These are phyloP conservation scores for Cyrtodaria siliqua DNA, from an alignment of 2,888 invertebrate species.

Conservation along the genomic window DNA sequence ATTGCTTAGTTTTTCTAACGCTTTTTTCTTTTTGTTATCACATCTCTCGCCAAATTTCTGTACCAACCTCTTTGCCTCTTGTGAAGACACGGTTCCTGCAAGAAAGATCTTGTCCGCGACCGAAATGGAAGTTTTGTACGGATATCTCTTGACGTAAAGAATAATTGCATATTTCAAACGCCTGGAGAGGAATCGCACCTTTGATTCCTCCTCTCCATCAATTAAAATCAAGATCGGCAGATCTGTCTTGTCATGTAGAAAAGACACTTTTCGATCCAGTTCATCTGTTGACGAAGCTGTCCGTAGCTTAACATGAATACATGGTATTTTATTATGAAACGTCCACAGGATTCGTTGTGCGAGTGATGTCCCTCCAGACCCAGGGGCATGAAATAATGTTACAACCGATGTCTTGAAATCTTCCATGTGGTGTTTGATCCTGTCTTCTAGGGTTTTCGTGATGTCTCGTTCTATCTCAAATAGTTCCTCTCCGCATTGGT, in stretches of 20 bases:
- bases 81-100: slow-evolving; percentile 40
- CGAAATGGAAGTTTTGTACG: slow-evolving; percentile 13
- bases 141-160: slow-evolving; percentile 58
- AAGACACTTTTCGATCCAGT: slow-evolving; percentile 37
- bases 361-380: slow-evolving; percentile 67
- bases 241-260: slow-evolving; percentile 49
- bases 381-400: slow-evolving; percentile 64
- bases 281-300: slow-evolving; percentile 27
- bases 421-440: slow-evolving; percentile 17
- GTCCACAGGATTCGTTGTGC: slow-evolving; percentile 64
- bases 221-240: slow-evolving; percentile 56
- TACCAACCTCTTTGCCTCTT: slow-evolving; percentile 52
- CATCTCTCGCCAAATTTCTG: slow-evolving; percentile 50
- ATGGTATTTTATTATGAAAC: slow-evolving; percentile 52
- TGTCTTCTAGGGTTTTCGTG: slow-evolving; percentile 15
- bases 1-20: slow-evolving; percentile 25
- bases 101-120: slow-evolving; percentile 40
- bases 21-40: slow-evolving; percentile 17
- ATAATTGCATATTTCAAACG: slow-evolving; percentile 34
- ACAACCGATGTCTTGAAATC: slow-evolving; percentile 47
- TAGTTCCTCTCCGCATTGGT: slow-evolving; percentile 31
- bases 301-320: slow-evolving; percentile 49
- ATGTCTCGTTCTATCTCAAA: slow-evolving; percentile 58
- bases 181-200: slow-evolving; percentile 41
- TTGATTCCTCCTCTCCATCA: slow-evolving; percentile 67